Evolutionary conservation across 92 coral and sea anemone species (phyloP).

Genomic region (Heliopora coerulea): DNA sequence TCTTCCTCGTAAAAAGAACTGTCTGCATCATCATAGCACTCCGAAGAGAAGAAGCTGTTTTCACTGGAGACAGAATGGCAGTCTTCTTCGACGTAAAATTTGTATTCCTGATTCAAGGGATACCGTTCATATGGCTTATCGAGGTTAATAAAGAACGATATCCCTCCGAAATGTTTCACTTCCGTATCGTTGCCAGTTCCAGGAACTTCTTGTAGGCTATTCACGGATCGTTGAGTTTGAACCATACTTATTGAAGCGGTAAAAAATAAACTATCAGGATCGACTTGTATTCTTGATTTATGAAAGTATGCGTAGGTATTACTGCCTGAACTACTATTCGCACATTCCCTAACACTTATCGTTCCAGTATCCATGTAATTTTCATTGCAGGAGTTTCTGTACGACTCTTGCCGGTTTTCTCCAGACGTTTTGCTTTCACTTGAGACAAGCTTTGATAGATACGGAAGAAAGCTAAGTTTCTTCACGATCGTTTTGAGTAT

Average conservation of each 20-base stretch:
- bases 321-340: no score
- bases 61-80: slow-evolving; percentile 15
- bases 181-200: not conserved
- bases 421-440: not conserved
- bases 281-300: not conserved
- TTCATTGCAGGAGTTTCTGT: no score
- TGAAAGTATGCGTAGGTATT: not conserved
- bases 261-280: slow-evolving; percentile 6
- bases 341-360: no score
- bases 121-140: slow-evolving; percentile 1
- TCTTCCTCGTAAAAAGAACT: not conserved
- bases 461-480: not conserved
- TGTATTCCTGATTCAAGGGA: slow-evolving; percentile 7
- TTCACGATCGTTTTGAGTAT: not conserved
- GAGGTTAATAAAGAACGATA: slow-evolving; percentile 16
- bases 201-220: not conserved
- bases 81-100: not conserved
- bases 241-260: not conserved
- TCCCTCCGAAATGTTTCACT: not conserved
- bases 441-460: not conserved
- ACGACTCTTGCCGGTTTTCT: no score
- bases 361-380: no score
- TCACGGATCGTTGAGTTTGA: not conserved
- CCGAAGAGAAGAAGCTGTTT: not conserved
- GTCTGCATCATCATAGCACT: not conserved